Conservation (phyloP, 2,888 invertebrate genomes). For the Celastrina argiolus region DNA sequence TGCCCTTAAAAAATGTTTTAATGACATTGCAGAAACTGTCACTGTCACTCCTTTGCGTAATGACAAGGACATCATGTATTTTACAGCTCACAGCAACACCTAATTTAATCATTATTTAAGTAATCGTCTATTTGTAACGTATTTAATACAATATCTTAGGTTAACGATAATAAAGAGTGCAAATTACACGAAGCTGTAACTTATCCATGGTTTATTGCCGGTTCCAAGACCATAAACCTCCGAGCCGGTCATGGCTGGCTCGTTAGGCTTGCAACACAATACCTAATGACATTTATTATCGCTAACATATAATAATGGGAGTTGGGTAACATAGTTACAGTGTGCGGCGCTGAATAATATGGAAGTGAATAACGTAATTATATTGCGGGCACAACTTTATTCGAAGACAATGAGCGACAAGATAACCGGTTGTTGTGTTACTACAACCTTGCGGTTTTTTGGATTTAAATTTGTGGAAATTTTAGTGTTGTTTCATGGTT, state of each 20-base stretch:
- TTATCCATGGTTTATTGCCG: slow-evolving; percentile 1
- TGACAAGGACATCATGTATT: too few species aligned
- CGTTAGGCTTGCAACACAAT: slow-evolving; percentile 30
- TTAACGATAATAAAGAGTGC: not conserved
- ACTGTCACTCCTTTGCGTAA: too few species aligned
- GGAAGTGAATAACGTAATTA: not conserved
- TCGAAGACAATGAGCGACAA: not conserved
- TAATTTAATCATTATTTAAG: too few species aligned
- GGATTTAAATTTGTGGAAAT: not conserved
- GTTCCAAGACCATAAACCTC: not conserved
- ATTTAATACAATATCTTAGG: not conserved
- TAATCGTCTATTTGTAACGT: too few species aligned
- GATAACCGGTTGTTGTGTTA: not conserved
- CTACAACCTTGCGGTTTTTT: not conserved
- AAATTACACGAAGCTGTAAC: not conserved
- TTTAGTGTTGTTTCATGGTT: not conserved
- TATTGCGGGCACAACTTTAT: slow-evolving; percentile 2
- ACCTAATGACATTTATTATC: slow-evolving; percentile 30
- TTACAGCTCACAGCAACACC: too few species aligned
- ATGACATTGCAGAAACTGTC: too few species aligned
- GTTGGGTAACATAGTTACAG: slow-evolving; percentile 23
- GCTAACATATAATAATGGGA: slow-evolving; percentile 23
- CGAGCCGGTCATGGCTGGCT: slow-evolving; percentile 14
- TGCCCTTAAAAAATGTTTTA: too few species aligned
- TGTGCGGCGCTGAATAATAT: slow-evolving; percentile 2